Evolutionary conservation across 2,888 invertebrate species (phyloP).

Genomic region (Cheilosia pagana): DNA sequence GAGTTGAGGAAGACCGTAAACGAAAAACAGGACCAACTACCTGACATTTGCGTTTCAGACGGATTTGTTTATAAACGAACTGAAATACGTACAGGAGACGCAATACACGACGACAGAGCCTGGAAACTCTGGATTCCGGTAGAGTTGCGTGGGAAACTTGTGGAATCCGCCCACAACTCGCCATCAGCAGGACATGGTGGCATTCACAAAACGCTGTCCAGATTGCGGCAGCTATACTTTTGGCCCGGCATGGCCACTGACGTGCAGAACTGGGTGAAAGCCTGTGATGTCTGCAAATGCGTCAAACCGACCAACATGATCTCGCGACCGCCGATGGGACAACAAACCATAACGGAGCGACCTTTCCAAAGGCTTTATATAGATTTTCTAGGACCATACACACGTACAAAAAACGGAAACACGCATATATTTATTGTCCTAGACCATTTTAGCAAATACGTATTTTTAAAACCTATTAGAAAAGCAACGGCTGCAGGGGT

Average conservation of each 20-base stretch:
- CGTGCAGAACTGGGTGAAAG: too few relatives aligned
- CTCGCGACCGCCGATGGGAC: slow-evolving; percentile 35
- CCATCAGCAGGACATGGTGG: background rate
- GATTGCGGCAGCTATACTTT: slow-evolving; percentile 29
- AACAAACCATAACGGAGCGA: slow-evolving; percentile 12
- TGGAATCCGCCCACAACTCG: background rate
- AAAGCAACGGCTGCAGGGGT: background rate
- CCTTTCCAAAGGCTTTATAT: slow-evolving; percentile 48
- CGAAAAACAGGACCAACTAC: background rate
- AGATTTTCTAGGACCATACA: slow-evolving; percentile 58
- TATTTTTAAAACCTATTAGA: background rate
- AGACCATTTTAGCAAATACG: slow-evolving; percentile 26
- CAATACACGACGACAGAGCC: background rate
- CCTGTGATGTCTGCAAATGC: too few relatives aligned
- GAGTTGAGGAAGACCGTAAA: background rate
- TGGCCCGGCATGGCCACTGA: slow-evolving; percentile 49
- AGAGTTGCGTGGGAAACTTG: background rate
- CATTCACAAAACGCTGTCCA: background rate
- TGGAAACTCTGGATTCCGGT: background rate
- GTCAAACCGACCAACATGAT: background rate
- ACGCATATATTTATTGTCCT: slow-evolving; percentile 35
- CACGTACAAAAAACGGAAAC: slow-evolving; percentile 44
- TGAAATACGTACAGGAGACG: background rate
- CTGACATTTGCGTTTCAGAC: background rate
- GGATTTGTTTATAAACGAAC: background rate